Percentiles rank a stretch among this genome's conserved stretches.
Evolutionary conservation across 2,113 vertebrate species (phyloP).

Genomic region (Entelurus aequoreus): DNA sequence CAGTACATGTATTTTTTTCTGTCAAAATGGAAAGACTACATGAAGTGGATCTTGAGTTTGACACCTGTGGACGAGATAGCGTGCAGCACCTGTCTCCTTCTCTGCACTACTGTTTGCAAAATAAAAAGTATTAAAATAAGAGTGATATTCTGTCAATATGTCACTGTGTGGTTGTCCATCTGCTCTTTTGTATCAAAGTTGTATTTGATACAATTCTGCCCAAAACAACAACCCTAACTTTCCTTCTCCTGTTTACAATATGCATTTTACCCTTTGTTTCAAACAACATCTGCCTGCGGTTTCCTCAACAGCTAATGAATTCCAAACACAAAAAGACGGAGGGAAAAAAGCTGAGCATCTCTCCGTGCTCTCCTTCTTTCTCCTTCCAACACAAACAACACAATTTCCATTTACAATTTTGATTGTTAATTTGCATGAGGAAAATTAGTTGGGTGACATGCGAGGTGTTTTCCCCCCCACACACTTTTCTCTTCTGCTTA

Average conservation of each 20-base stretch:
- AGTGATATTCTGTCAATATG: slow-evolving; percentile 4
- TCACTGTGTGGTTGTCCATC: background rate
- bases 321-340: slow-evolving; percentile 70
- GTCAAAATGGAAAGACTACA: too few species aligned
- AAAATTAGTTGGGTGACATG: slow-evolving; percentile 97
- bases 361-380: slow-evolving; percentile 51
- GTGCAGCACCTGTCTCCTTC: background rate
- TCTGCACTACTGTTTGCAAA: slow-evolving; percentile 4
- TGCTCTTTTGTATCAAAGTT: slow-evolving; percentile 9
- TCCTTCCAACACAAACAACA: slow-evolving; percentile 87
- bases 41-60: too few species aligned
- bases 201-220: background rate
- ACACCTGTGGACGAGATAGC: too few species aligned
- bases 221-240: slow-evolving; percentile 21
- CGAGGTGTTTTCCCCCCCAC: slow-evolving; percentile 80
- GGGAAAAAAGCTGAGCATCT: slow-evolving; percentile 41
- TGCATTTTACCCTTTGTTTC: slow-evolving; percentile 69
- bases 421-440: slow-evolving; percentile 98
- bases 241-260: slow-evolving; percentile 42
- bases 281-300: slow-evolving; percentile 76
- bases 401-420: slow-evolving; percentile 98
- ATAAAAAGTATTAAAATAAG: slow-evolving; percentile 3
- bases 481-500: slow-evolving; percentile 74
- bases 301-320: slow-evolving; percentile 80
- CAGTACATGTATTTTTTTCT: too few species aligned